Percentiles rank a stretch among this genome's conserved stretches.
Evolutionary conservation across 35 echinoderm and acorn worm genomes (phyloP).

Genomic region (Ophioderma brevispina): DNA sequence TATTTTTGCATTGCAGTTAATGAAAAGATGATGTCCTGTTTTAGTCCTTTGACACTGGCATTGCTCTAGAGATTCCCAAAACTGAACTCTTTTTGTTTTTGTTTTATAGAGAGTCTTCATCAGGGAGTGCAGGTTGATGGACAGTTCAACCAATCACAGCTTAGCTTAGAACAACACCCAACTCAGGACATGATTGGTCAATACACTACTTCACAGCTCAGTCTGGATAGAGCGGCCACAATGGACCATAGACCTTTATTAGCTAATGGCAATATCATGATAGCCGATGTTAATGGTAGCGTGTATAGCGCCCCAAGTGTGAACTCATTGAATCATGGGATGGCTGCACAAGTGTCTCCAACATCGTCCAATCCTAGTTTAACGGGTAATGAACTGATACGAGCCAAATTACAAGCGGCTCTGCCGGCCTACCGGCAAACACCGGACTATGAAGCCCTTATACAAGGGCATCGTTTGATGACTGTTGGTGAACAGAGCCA

Average conservation of each 20-base stretch:
- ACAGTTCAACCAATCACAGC: constrained; percentile 69
- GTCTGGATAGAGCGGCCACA: constrained; percentile 82
- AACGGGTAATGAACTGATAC: constrained; percentile 73
- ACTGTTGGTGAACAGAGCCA: constrained; percentile 76
- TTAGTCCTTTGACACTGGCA: no score
- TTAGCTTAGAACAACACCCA: constrained; percentile 59
- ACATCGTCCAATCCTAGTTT: constrained; percentile 87
- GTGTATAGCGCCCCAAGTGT: constrained; percentile 83
- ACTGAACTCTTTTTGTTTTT: no score
- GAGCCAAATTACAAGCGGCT: constrained; percentile 41
- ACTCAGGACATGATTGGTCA: constrained; percentile 52
- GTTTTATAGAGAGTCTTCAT: constrained; percentile 66
- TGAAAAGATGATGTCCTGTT: no score
- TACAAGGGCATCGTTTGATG: constrained; percentile 58
- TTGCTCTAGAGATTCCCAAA: no score
- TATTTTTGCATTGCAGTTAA: no score
- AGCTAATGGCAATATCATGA: constrained; percentile 58
- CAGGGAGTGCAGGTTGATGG: constrained; percentile 49
- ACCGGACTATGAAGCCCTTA: constrained; percentile 80
- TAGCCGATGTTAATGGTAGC: constrained; percentile 60
- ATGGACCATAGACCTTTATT: constrained; percentile 23
- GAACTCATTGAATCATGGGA: constrained; percentile 78
- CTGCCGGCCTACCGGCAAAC: constrained; percentile 82
- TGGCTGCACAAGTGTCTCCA: constrained; percentile 61
- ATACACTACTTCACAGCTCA: constrained; percentile 74